These are phyloP conservation scores for Ptychobarbus kaznakovi DNA, from an alignment of 2,797 vertebrate genomes.

Conservation along the genomic window DNA sequence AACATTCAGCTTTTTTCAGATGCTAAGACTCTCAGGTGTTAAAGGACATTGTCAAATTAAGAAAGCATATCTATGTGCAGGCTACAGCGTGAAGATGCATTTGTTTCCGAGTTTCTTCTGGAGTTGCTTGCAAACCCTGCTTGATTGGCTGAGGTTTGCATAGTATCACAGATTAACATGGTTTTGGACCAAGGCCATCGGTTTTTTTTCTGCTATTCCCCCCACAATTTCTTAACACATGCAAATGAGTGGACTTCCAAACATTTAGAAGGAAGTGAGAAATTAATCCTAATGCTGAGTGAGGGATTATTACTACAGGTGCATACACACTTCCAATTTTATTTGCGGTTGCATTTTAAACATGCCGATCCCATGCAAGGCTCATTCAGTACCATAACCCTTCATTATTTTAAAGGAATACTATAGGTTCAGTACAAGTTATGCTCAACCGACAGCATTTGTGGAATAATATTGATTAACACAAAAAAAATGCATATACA, in stretches of 20 bases:
- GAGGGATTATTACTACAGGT: conserved; percentile 55
- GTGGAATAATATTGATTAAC: neutral
- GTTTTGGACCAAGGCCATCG: neutral
- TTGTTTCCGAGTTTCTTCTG: conserved; percentile 5
- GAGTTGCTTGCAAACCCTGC: conserved; percentile 26
- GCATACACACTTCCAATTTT: conserved; percentile 72
- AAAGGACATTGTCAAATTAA: conserved; percentile 27
- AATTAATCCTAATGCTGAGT: conserved; percentile 69
- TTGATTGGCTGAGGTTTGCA: conserved; percentile 23
- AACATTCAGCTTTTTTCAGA: conserved; percentile 4
- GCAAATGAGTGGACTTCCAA: conserved; percentile 8
- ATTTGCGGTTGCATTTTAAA: conserved; percentile 77
- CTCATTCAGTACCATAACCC: conserved; percentile 67
- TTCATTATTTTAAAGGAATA: conserved; percentile 14
- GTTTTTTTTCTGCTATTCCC: neutral
- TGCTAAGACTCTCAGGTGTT: conserved; percentile 13
- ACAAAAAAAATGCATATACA: neutral
- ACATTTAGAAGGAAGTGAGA: conserved; percentile 41
- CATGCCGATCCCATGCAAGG: conserved; percentile 89
- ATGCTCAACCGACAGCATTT: neutral
- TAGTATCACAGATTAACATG: neutral
- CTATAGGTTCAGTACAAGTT: conserved; percentile 11
- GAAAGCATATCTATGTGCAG: conserved; percentile 43
- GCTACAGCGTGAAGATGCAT: conserved; percentile 35
- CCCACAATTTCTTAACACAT: conserved; percentile 7